A percentile compares a stretch with the other conserved stretches of the same genome.
phyloP scores from a whole-genome alignment of 2,113 vertebrate species.

The Piaya cayana region DNA sequence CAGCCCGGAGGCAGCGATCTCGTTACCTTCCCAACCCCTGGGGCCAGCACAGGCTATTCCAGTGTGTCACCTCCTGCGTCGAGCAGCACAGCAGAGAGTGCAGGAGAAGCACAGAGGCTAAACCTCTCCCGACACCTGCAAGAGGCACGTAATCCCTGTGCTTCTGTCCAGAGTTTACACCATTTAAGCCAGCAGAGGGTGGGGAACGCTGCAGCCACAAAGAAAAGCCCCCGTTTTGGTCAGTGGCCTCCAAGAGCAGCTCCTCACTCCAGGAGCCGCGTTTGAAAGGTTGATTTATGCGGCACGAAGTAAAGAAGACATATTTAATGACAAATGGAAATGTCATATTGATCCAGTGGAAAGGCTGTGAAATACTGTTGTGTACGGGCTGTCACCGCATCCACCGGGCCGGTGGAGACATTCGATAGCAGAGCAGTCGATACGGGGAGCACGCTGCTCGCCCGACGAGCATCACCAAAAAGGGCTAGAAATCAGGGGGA shows the following conservation, averaged over 20 bases:
- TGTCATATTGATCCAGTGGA: conserved; percentile 69
- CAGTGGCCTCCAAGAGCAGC: background rate
- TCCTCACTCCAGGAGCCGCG: background rate
- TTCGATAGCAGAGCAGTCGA: background rate
- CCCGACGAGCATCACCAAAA: background rate
- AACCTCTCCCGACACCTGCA: background rate
- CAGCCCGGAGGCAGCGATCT: background rate
- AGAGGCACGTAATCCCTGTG: background rate
- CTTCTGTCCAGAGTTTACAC: background rate
- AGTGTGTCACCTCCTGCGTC: background rate
- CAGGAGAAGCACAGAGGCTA: background rate
- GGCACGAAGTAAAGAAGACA: conserved; percentile 60
- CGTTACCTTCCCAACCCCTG: background rate
- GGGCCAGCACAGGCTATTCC: background rate
- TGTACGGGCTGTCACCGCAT: background rate
- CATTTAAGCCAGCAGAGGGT: background rate
- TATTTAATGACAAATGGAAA: conserved; percentile 70
- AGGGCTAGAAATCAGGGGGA: background rate
- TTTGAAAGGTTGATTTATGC: conserved; percentile 73
- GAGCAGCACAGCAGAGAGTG: accelerated
- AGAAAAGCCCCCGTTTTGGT: background rate
- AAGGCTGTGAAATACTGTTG: conserved; percentile 54
- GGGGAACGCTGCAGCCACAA: background rate
- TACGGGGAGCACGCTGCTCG: background rate
- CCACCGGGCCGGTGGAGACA: background rate